Evolutionary conservation across 2,113 vertebrate species (phyloP), one percentile per base, ranked within the genome.

Genomic region (Serinus canaria): DNA sequence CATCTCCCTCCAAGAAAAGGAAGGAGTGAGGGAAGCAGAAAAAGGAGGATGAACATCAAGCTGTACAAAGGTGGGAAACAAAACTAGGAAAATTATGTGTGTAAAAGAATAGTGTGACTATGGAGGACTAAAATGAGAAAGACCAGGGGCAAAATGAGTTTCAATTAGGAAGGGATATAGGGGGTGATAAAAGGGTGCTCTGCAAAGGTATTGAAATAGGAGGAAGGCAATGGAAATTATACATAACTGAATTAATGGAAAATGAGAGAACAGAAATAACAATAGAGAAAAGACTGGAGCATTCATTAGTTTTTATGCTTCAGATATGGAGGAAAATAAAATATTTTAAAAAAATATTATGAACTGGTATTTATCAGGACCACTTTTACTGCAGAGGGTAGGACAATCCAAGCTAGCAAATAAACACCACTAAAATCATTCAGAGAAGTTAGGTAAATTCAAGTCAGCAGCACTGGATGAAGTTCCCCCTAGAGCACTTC

Each of bases 401-500:
- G 60, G 60, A 49, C 52, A 82, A 82, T 30, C 49, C 62, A 68
- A 89, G 92, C n/a, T 3, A 91, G 87, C 20, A 68, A 82, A 80
- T 43, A 81, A 83, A 83, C 60, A 5, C 15, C 3, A 5, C 52
- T 69, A 77, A 90, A 76, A 52, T 59, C 4, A 70, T 88, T 73
- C 79, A 73, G 58, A 89, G 80, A 91, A 92, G 47, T 89, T 62
- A 56, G 66, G 58, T 35, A 89, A 89, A 84, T 82, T 91, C 58
- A 79, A 91, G 73, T 91, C 81, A 84, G 82, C 75, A 63, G 75
- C 37, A 82, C n/a, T 91, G 83, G 66, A 53, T 73, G 81, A 78
- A 89, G 83, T 73, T 96, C 41, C 60, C 80, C 31, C 83, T 25
- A 79, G 86, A 94, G 84, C 60, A 80, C 86, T 94, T 69, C 59